phyloP scores from a whole-genome alignment of 1,140 invertebrate species.

The Goniozus legneri region DNA sequence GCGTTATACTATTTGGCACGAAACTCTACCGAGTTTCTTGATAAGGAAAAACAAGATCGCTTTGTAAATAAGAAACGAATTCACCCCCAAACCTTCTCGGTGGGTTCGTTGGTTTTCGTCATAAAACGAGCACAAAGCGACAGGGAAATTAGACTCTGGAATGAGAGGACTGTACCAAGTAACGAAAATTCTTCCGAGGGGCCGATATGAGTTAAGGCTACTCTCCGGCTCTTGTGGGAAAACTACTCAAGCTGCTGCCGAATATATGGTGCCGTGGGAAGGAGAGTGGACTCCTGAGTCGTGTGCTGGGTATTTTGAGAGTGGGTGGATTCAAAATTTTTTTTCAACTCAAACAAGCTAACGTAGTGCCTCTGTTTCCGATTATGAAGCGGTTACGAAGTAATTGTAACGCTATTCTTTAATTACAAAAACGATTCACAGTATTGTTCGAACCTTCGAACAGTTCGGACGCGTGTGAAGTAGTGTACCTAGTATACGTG shows the following conservation, averaged over 20 bases:
- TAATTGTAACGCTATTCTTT: too few relatives aligned
- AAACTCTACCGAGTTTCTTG: too few relatives aligned
- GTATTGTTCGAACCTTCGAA: too few relatives aligned
- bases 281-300: conserved; percentile 1
- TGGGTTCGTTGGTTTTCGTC: not conserved
- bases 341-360: not conserved
- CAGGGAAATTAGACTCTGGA: not conserved
- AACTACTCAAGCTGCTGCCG: conserved; percentile 1
- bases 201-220: not conserved
- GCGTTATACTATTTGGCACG: too few relatives aligned
- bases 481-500: too few relatives aligned
- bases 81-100: not conserved
- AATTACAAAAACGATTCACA: too few relatives aligned
- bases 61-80: not conserved
- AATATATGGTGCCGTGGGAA: not conserved
- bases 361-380: not conserved
- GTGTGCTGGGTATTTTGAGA: not conserved
- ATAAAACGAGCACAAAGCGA: not conserved
- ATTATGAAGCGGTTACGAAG: too few relatives aligned
- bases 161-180: not conserved
- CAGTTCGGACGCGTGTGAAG: too few relatives aligned
- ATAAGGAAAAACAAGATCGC: not conserved
- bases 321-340: not conserved
- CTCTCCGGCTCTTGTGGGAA: not conserved
- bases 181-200: not conserved